Evolutionary conservation across 2,888 invertebrate species (phyloP).

Genomic region (Myopa tessellatipennis): DNA sequence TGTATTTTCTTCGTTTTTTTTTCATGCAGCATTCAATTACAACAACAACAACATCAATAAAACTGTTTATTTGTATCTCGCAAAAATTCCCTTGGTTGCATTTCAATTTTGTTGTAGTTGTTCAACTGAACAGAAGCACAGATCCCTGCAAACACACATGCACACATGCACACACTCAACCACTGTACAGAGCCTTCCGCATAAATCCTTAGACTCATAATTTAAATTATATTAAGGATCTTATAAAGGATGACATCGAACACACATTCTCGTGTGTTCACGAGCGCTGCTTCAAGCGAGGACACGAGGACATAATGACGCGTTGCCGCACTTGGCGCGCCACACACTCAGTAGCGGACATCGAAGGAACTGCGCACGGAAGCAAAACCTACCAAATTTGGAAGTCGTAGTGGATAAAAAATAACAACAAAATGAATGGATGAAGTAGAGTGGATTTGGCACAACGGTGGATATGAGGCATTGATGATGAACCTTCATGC

Average conservation of each 20-base stretch:
- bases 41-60: slow-evolving; percentile 1
- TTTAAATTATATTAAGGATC: slow-evolving; percentile 38
- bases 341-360: neutral
- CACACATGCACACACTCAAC: neutral
- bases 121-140: neutral
- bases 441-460: neutral
- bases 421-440: neutral
- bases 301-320: slow-evolving; percentile 23
- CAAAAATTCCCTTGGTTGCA: slow-evolving; percentile 22
- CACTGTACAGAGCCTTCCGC: slow-evolving; percentile 8
- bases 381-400: slow-evolving; percentile 18
- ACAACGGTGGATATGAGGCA: no score
- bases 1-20: no score
- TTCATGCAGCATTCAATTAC: no score
- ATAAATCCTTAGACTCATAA: slow-evolving; percentile 34
- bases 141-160: neutral
- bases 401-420: neutral
- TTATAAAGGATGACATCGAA: slow-evolving; percentile 24
- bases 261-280: slow-evolving; percentile 24
- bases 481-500: no score
- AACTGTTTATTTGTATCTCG: neutral
- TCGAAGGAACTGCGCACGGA: neutral
- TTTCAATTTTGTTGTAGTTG: neutral
- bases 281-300: slow-evolving; percentile 4
- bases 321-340: slow-evolving; percentile 26